These are phyloP conservation scores for Gallinago undulata DNA, from an alignment of 2,113 vertebrate genomes.

Conservation along the genomic window DNA sequence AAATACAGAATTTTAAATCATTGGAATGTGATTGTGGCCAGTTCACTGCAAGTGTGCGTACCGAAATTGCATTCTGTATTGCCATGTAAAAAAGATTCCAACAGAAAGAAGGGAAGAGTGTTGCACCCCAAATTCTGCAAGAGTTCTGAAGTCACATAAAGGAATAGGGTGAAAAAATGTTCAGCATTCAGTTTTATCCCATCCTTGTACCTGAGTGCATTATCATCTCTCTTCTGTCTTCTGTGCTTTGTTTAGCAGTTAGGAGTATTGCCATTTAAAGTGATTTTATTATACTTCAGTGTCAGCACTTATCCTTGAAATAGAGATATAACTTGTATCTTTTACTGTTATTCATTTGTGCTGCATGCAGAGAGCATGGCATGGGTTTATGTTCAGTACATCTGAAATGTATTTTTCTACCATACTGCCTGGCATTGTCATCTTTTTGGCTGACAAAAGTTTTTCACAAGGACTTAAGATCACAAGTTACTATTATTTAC, in stretches of 20 bases:
- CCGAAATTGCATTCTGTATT: background rate
- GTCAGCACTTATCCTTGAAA: conserved; percentile 39
- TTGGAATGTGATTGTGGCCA: background rate
- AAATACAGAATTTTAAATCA: background rate
- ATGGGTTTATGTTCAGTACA: background rate
- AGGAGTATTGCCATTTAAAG: conserved; percentile 25
- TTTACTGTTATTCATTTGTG: background rate
- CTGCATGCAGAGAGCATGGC: background rate
- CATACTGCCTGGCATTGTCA: background rate
- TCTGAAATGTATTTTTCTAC: background rate
- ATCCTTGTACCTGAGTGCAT: background rate
- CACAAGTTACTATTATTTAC: background rate
- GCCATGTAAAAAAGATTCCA: background rate
- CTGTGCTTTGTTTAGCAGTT: conserved; percentile 29
- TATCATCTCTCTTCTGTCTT: conserved; percentile 27
- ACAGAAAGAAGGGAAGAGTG: background rate
- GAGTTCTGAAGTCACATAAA: background rate
- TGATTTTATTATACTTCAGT: conserved; percentile 24
- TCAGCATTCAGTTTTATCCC: background rate
- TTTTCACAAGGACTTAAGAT: background rate
- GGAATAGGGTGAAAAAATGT: background rate
- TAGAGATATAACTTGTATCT: background rate
- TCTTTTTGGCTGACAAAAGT: background rate
- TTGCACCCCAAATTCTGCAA: background rate
- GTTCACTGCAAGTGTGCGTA: background rate